Conservation (phyloP, 2,888 invertebrate genomes). For the Habrosyne pyritoides region DNA sequence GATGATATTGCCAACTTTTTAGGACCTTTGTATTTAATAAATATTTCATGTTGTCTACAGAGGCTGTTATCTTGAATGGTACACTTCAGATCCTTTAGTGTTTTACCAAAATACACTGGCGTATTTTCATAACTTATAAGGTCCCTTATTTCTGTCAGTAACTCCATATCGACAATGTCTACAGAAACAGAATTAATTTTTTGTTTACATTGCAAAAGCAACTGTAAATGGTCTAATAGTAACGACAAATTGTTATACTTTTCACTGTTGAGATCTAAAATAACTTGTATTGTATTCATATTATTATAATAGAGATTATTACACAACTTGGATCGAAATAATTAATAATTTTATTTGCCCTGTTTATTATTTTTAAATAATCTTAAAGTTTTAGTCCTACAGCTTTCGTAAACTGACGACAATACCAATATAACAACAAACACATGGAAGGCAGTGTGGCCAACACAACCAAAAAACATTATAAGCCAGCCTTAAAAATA, state of each 20-base stretch:
- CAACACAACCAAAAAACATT: too few species aligned
- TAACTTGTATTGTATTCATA: conserved; percentile 3
- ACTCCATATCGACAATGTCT: conserved; percentile 50
- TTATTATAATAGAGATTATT: conserved; percentile 11
- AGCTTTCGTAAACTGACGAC: too few species aligned
- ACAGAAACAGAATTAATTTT: conserved; percentile 29
- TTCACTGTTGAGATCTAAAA: neutral
- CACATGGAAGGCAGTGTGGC: too few species aligned
- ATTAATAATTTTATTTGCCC: too few species aligned
- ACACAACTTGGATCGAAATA: too few species aligned
- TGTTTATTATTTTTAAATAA: too few species aligned
- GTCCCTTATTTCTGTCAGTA: conserved; percentile 56
- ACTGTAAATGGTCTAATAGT: conserved; percentile 27
- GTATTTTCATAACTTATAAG: conserved; percentile 25
- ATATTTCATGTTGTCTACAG: conserved; percentile 56
- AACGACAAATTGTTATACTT: conserved; percentile 14
- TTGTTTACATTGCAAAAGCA: conserved; percentile 22
- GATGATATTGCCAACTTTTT: conserved; percentile 49
- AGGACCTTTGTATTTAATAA: conserved; percentile 48
- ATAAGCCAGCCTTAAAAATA: too few species aligned
- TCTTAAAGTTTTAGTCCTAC: too few species aligned
- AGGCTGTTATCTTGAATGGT: conserved; percentile 45
- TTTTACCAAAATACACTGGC: conserved; percentile 59
- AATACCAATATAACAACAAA: too few species aligned
- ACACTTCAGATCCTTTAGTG: conserved; percentile 62